Evolutionary conservation across 1,140 invertebrate genomes (phyloP).

Genomic region (Argopecten irradians): DNA sequence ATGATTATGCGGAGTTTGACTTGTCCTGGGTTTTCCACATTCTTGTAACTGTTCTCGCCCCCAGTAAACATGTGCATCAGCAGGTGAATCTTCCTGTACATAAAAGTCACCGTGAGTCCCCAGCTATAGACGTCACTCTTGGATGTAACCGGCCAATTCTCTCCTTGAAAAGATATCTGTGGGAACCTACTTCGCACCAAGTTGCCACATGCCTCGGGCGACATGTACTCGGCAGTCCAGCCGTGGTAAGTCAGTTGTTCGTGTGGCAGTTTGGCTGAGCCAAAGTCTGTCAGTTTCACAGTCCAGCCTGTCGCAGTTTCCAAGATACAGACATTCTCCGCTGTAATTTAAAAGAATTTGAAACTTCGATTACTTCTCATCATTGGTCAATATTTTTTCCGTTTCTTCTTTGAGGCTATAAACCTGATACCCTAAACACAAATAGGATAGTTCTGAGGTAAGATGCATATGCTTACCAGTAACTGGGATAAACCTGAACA

Average conservation of each 20-base stretch:
- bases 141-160: not conserved
- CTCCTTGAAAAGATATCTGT: not conserved
- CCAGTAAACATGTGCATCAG: not conserved
- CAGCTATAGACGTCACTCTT: not conserved
- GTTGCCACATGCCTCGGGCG: constrained; percentile 24
- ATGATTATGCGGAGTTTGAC: not conserved
- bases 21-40: not conserved
- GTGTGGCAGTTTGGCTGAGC: constrained; percentile 33
- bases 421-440: too few relatives aligned
- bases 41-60: not conserved
- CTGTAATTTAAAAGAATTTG: constrained; percentile 21
- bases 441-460: too few relatives aligned
- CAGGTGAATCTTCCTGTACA: constrained; percentile 9
- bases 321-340: constrained; percentile 39
- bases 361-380: too few relatives aligned
- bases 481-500: too few relatives aligned
- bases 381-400: too few relatives aligned
- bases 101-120: not conserved
- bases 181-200: not conserved
- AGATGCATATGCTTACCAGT: too few relatives aligned
- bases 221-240: constrained; percentile 44
- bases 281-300: constrained; percentile 41
- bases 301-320: not conserved
- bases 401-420: too few relatives aligned
- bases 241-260: not conserved